phyloP scores from a whole-genome alignment of 2,888 invertebrate genomes.

The Andrena haemorrhoa region DNA sequence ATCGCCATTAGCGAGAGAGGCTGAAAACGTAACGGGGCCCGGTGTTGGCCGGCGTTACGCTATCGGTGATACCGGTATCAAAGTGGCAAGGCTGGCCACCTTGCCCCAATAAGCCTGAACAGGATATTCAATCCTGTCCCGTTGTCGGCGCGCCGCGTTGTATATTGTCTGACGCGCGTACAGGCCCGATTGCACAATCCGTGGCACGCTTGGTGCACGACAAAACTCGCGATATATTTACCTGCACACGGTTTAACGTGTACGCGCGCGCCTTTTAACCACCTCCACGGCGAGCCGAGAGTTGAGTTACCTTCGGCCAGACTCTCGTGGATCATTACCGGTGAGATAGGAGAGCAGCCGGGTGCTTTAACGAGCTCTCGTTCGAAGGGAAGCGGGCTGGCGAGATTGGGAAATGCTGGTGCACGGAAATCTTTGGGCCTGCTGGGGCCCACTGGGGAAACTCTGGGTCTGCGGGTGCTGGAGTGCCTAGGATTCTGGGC shows the following conservation, averaged over 20 bases:
- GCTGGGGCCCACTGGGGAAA: too few species aligned
- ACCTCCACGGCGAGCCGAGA: constrained; percentile 37
- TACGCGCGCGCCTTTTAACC: constrained; percentile 55
- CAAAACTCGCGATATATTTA: constrained; percentile 61
- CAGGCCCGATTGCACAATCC: constrained; percentile 75
- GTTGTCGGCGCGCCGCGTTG: constrained; percentile 49
- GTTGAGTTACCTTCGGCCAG: constrained; percentile 34
- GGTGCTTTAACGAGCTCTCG: constrained; percentile 1
- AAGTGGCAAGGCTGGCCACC: constrained; percentile 81
- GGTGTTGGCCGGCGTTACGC: constrained; percentile 52
- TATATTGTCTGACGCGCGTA: constrained; percentile 71
- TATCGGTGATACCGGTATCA: constrained; percentile 77
- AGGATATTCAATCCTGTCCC: constrained; percentile 79
- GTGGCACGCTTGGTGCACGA: constrained; percentile 59
- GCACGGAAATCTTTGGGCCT: too few species aligned
- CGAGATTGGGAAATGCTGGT: neutral
- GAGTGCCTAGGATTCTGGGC: neutral
- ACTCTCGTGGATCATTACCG: constrained; percentile 18
- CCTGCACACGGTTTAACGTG: constrained; percentile 51
- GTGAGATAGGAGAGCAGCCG: constrained; percentile 1
- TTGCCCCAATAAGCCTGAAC: constrained; percentile 83
- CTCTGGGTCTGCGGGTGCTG: neutral
- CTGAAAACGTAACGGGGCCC: constrained; percentile 47
- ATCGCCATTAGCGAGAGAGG: constrained; percentile 40
- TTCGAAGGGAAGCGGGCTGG: neutral